Percentiles rank a stretch among this genome's conserved stretches.
Conservation (phyloP, 2,113 vertebrate species). For the Thamnaconus septentrionalis region DNA sequence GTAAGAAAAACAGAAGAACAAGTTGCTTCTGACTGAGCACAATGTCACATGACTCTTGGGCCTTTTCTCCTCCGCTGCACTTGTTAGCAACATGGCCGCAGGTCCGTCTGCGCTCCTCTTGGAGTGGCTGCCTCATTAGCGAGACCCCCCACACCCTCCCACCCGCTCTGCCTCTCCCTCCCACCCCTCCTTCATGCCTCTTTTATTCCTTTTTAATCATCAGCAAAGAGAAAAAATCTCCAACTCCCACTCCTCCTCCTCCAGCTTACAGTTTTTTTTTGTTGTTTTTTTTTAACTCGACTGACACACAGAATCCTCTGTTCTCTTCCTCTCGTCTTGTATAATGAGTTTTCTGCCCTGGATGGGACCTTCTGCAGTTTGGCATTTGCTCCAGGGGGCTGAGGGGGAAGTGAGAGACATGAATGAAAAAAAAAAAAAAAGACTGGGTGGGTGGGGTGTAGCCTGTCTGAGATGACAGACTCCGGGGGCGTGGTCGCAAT, state of each 20-base stretch:
- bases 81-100: slow-evolving; percentile 20
- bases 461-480: too few species aligned
- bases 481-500: too few species aligned
- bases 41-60: background rate
- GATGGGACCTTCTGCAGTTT: slow-evolving; percentile 45
- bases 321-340: slow-evolving; percentile 49
- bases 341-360: slow-evolving; percentile 57
- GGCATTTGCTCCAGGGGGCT: slow-evolving; percentile 50
- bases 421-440: slow-evolving; percentile 37
- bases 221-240: slow-evolving; percentile 5
- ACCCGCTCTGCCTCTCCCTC: slow-evolving; percentile 19
- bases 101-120: slow-evolving; percentile 28
- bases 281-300: slow-evolving; percentile 34
- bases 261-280: background rate
- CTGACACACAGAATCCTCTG: slow-evolving; percentile 59
- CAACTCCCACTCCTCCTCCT: slow-evolving; percentile 13
- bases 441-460: too few species aligned
- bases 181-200: slow-evolving; percentile 22
- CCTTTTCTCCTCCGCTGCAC: slow-evolving; percentile 11
- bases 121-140: slow-evolving; percentile 50
- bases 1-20: background rate
- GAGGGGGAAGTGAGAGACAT: slow-evolving; percentile 25
- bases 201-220: slow-evolving; percentile 51
- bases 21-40: slow-evolving; percentile 8
- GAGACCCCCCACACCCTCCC: slow-evolving; percentile 17